Base-by-base conservation (phyloP, 2,113 vertebrate species). In the Lanius collurio region DNA sequence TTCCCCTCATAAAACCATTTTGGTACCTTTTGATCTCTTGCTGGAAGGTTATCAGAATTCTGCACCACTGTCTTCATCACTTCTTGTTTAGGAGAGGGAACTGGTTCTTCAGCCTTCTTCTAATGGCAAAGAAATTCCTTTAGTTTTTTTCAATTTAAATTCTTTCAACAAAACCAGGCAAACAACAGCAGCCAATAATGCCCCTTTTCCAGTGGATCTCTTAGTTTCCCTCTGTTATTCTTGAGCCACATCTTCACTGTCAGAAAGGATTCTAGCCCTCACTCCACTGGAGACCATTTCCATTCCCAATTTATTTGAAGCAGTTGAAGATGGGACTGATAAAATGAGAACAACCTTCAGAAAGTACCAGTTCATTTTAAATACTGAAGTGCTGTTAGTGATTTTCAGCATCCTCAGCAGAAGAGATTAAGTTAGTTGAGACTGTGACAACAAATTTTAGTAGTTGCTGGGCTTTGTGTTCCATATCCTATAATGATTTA, bases 11-110 rank as follows among this genome's bases (percentile, higher is more conserved):
- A 49, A 57, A 70, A 62, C 46, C 4, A 1, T 37, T 74, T 21
- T 37, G 23, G 42, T 96, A 98, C 98, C 98, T 98, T 98, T 85
- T 98, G 98, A 52, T 98, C 98, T 90, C 89, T 96, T 76, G 86
- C 70, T 90, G 91, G 85, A 79, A 91, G 49, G 22, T 50, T 23
- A 67, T 94, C 96, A 47, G 94, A 87, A 57, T 82, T 95, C 71
- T 75, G 90, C 87, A 93, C 42, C 77, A 83, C 52, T 41, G 95
- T 85, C 65, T 87, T 89, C 41, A 75, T 42, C 33, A 75, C 83
- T 68, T 96, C 96, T 56, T 95, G 95, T 64, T 95, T 96, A 75
- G 94, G 76, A 94, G 97, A 75, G 7, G 79, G 96, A 89, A 76
- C 20, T 56, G 90, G 80, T 94, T 98, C 98, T 60, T 98, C 97